Evolutionary conservation across 2,888 invertebrate species (phyloP), one percentile per base, ranked within the genome.

Genomic region (Mamestra brassicae): DNA sequence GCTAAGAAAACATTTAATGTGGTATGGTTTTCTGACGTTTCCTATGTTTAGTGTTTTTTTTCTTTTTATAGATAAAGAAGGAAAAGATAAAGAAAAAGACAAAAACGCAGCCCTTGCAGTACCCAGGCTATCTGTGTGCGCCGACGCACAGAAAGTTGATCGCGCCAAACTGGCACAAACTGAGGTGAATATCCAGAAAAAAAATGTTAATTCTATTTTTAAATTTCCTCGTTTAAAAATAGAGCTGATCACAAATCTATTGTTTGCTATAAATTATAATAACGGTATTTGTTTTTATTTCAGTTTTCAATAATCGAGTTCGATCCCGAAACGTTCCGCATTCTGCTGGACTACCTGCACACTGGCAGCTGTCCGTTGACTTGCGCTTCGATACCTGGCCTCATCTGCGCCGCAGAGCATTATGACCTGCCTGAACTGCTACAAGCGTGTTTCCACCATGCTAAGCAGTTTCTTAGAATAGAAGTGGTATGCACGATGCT

Each of bases 401-500:
- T 99, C 50, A 98, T 99, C 85, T 99, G 99, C 92, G 99, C 99
- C 1, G 99, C 99, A 1, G 99, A 99, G 90, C 99, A 99, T 93
- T 99, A 99, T 93, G 99, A 99, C 94, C 97, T 99, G 78, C 99
- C 99, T 0, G 99, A 99, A 92, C 96, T 99, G 71, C 97, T 99
- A 79, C 99, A 99, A 92, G 99, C 99, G 15, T 99, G 99, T 95
- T 99, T 99, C 96, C 99, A 99, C 92, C 99, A 99, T 90, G 99
- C 99, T 89, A 99, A 99, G 93, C 99, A 99, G 93, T 99, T 99
- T 93, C 97, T 99, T 55, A 97, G 99, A 88, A 98, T 99, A 93
- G 99, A 99, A 95, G 98, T 99, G 90, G 99, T 98, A n/a, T 99
- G 99, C 95, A 98, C 98, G 85, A 99, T 99, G 99, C 97, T 99